These are phyloP conservation scores for Sarcophaga peregrina DNA, from an alignment of 1,140 invertebrate species.

Conservation along the genomic window DNA sequence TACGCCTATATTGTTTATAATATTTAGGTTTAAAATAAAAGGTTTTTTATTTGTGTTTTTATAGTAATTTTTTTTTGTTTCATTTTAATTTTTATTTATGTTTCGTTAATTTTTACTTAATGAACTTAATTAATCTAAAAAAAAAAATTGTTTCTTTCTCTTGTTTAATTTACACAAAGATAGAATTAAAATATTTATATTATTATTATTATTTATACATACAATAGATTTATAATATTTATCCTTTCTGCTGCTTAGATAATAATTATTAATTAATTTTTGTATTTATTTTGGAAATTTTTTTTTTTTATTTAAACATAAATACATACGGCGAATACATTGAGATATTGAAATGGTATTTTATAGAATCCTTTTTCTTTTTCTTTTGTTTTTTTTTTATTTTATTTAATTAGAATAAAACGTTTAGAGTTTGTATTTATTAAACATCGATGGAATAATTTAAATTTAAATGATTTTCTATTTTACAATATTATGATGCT, in stretches of 20 bases:
- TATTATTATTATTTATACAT: not conserved
- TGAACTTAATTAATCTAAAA: conserved; percentile 43
- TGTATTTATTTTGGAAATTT: conserved; percentile 48
- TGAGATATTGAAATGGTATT: conserved; percentile 26
- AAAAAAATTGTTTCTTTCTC: conserved; percentile 47
- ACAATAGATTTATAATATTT: too few relatives aligned
- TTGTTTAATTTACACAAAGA: conserved; percentile 32
- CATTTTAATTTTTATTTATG: conserved; percentile 44
- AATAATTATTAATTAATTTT: conserved; percentile 23
- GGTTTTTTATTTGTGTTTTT: conserved; percentile 51
- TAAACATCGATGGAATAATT: conserved; percentile 9
- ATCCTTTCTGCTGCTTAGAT: too few relatives aligned
- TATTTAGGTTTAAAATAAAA: conserved; percentile 27
- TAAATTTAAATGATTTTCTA: not conserved
- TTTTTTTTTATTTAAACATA: conserved; percentile 58
- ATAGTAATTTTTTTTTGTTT: conserved; percentile 52
- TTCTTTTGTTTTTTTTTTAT: conserved; percentile 2
- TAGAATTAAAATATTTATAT: conserved; percentile 23
- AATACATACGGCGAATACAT: conserved; percentile 35
- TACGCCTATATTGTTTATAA: too few relatives aligned
- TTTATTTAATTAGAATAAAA: conserved; percentile 18
- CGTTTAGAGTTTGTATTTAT: not conserved
- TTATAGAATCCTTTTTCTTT: too few relatives aligned
- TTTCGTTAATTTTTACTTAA: conserved; percentile 44
- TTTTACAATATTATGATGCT: conserved; percentile 1